Conservation (phyloP, 2,113 vertebrate genomes). For the Chrysemys picta region DNA sequence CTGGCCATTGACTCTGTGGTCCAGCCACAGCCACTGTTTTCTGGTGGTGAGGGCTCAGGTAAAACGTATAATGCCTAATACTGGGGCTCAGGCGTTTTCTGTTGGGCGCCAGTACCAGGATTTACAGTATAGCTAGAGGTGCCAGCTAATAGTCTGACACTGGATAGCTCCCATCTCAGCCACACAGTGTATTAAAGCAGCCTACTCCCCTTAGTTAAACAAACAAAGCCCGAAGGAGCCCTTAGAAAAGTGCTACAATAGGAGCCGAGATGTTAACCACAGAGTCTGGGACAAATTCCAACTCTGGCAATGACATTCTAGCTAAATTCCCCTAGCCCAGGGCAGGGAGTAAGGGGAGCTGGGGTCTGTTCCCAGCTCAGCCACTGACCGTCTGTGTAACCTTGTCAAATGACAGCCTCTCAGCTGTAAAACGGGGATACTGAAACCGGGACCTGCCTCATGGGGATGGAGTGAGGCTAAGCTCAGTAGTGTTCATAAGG, state of each 20-base stretch:
- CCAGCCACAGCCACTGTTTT: background rate
- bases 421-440: background rate
- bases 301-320: background rate
- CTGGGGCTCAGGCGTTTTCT: background rate
- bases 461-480: background rate
- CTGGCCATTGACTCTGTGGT: background rate
- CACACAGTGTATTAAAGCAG: slow-evolving; percentile 1
- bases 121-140: background rate
- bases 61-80: background rate
- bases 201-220: slow-evolving; percentile 10
- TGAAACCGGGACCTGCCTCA: background rate
- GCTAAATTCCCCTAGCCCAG: background rate
- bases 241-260: background rate
- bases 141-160: slow-evolving; percentile 1
- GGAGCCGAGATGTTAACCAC: slow-evolving; percentile 24
- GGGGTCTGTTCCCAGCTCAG: background rate
- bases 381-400: background rate
- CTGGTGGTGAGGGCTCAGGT: background rate
- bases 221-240: slow-evolving; percentile 29
- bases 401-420: background rate
- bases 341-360: background rate
- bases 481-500: background rate
- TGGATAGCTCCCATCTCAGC: background rate
- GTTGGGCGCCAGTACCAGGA: background rate
- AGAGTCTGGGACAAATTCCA: slow-evolving; percentile 28